Base-by-base conservation (phyloP, 53 echinoderm and acorn worm genomes). In the Crossaster papposus region DNA sequence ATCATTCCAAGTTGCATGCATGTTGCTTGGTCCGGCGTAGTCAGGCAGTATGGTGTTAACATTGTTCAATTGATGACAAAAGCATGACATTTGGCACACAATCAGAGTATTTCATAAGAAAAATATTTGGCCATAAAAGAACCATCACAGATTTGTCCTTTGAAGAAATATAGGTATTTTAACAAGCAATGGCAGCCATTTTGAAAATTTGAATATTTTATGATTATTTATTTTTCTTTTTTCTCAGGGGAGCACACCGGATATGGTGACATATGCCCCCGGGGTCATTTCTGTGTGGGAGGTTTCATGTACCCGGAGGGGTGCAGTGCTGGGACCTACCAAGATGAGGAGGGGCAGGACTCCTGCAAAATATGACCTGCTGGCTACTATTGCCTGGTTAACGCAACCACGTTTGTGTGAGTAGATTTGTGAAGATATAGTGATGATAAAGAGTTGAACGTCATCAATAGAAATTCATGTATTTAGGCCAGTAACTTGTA, bases 311-410 rank as follows among this genome's bases (percentile, higher is more conserved):
- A 80, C 55, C 95, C 97, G 22, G 58, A 90, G 15, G 97, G 97
- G 38, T 97, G 97, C 78, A 72, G 72, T n/a, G 95, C 92, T 13
- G 97, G 97, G 20, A 95, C 95, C 2, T 97, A 95, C 82, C 97
- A 97, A 75, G 95, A 97, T 81, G 89, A 95, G 62, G 97, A 97
- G 63, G 97, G 97, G 36, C 88, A 92, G 77, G 92, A 81, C 0
- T 54, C 73, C 1, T 97, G 97, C 62, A 94, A 95, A 82, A 83
- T 54, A 38, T 97, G 97, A 62, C 97, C 95, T 2, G 92, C 95
- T 53, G 97, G 97, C 2, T 97, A 97, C 90, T 97, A 97, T 91
- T 97, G 97, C 79, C 78, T 91, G 30, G 77, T 89, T 8, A 97
- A 97, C 54, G 82, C 94, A 8, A 97, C 97, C 1, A 97, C 97